Evolutionary conservation across 2,797 vertebrate species (phyloP).

Genomic region (Merluccius polli): DNA sequence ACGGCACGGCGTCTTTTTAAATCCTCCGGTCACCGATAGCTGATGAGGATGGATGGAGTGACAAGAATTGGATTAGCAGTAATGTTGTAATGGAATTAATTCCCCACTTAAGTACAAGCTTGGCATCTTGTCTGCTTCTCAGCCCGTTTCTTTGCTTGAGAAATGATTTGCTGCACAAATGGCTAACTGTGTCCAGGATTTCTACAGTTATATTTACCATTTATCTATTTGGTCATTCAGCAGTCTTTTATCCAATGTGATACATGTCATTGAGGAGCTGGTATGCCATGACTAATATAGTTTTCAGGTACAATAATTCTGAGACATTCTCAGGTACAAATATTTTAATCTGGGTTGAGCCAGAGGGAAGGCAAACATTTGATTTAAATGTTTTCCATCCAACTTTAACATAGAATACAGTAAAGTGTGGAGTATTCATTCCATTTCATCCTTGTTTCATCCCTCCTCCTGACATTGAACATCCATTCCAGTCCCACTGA

Average conservation of each 20-base stretch:
- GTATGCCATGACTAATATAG: too few species aligned
- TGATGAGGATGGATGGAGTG: slow-evolving; percentile 59
- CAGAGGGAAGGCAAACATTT: too few species aligned
- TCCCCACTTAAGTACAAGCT: slow-evolving; percentile 27
- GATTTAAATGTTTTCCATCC: too few species aligned
- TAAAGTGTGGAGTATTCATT: too few species aligned
- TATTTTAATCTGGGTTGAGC: too few species aligned
- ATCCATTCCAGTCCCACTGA: too few species aligned
- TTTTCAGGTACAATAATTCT: too few species aligned
- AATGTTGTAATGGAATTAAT: slow-evolving; percentile 56
- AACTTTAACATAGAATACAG: too few species aligned
- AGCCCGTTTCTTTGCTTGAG: neutral
- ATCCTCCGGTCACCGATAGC: slow-evolving; percentile 56
- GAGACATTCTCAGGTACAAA: too few species aligned
- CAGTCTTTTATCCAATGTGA: neutral
- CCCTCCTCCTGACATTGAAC: too few species aligned
- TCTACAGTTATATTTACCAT: neutral
- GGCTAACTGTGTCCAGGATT: neutral
- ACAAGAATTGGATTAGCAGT: slow-evolving; percentile 52
- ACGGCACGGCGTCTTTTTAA: slow-evolving; percentile 34
- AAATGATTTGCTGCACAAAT: neutral
- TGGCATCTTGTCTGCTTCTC: slow-evolving; percentile 19
- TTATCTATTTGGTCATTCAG: neutral
- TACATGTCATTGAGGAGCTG: neutral
- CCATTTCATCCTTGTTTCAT: too few species aligned